These are phyloP conservation scores for Rhynchopsitta pachyrhyncha DNA, from an alignment of 2,113 vertebrate species.

Conservation along the genomic window DNA sequence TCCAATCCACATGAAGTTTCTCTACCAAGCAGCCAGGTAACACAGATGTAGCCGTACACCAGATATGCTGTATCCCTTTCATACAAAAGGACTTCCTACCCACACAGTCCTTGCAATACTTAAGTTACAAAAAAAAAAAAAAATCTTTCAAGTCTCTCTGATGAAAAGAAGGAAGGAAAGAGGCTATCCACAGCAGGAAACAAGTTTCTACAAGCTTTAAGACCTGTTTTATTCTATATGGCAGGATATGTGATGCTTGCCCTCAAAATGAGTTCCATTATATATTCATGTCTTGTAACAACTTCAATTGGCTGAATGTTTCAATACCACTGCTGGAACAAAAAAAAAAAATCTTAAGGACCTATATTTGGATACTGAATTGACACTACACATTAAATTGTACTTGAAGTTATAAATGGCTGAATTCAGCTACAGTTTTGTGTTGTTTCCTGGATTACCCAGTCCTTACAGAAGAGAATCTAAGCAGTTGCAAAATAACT, in stretches of 20 bases:
- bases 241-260: neutral
- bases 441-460: constrained; percentile 31
- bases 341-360: neutral
- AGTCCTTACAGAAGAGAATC: neutral
- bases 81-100: neutral
- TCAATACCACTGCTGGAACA: neutral
- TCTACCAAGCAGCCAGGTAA: neutral
- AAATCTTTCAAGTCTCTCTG: neutral
- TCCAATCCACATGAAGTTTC: neutral
- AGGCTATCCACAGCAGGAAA: neutral
- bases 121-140: neutral
- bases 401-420: constrained; percentile 10
- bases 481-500: constrained; percentile 21
- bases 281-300: neutral
- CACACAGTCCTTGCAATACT: neutral
- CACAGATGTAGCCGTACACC: neutral
- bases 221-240: neutral
- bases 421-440: constrained; percentile 6
- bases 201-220: neutral
- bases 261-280: neutral
- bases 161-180: neutral
- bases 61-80: neutral
- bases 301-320: neutral
- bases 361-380: constrained; percentile 23
- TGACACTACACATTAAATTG: constrained; percentile 13